A percentile compares a stretch with the other conserved stretches of the same genome.
Conservation (phyloP, 2,797 vertebrate species). For the Calcarius lapponicus region DNA sequence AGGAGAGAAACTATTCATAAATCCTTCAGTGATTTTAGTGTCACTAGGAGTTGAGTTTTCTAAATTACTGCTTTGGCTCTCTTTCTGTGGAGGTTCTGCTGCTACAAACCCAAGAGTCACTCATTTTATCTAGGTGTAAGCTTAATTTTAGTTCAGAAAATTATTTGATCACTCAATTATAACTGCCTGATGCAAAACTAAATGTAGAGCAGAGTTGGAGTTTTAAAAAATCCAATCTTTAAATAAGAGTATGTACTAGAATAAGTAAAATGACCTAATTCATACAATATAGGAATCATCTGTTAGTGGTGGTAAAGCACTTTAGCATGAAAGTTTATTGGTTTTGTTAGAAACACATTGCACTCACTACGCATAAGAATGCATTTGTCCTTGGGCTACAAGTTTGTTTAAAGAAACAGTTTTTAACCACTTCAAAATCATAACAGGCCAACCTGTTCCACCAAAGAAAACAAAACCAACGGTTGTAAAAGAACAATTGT, state of each 20-base stretch:
- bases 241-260: background rate
- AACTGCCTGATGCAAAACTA: background rate
- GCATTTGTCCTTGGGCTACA: background rate
- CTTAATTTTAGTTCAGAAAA: background rate
- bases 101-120: background rate
- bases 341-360: background rate
- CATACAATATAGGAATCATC: background rate
- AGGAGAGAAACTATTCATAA: slow-evolving; percentile 53
- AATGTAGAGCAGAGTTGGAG: background rate
- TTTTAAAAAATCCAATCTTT: background rate
- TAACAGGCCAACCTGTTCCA: background rate
- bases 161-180: background rate
- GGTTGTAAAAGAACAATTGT: background rate
- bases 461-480: background rate
- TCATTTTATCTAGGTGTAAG: background rate
- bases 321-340: background rate
- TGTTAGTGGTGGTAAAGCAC: background rate
- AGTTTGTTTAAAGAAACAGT: background rate
- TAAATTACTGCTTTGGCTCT: background rate
- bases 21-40: slow-evolving; percentile 3
- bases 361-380: background rate
- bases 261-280: background rate
- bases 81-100: background rate
- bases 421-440: background rate
- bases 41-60: background rate